Base-by-base conservation (phyloP, 2,888 invertebrate species). In the Tipula confusa region DNA sequence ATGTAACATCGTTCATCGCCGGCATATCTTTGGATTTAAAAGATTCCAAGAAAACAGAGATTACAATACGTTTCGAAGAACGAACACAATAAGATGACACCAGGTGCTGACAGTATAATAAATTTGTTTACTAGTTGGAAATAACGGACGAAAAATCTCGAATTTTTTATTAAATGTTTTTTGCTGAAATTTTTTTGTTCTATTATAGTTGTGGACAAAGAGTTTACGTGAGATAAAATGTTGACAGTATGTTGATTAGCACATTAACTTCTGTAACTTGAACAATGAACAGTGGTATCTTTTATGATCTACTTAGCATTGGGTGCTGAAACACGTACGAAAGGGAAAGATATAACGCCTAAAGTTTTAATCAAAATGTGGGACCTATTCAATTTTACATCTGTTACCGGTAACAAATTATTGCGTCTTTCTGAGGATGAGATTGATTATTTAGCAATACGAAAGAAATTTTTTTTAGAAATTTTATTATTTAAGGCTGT, bases 81-180 rank as follows among this genome's bases (percentile, higher is more conserved):
- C 15, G 6, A 43, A 43, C 43, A 43, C n/a, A n/a, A n/a, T n/a
- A 43, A 15, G 15, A 43, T 15, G n/a, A n/a, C 43, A 43, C 15
- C 7, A 2, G 64, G 64, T 24, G 64, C 1, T 64, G 64, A 64
- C 64, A 64, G 64, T 0, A 7, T 64, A 64, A 64, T 24, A 64
- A 64, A 64, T 64, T 9, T 64, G 64, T 64, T 64, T 64, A 64
- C 64, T n/a, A n/a, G 24, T 64, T n/a, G 64, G 64, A 64, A 64
- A 24, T 64, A 24, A 64, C 24, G 11, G 64, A 64, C 24, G 64
- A 64, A 64, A 64, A 64, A 24, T 24, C 64, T 64, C 64, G 24
- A 24, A 64, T 24, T 64, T 64, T 64, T 64, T 11, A 24, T 64
- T 64, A 15, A 64, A 64, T 9, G 18, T 3, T 64, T 18, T 24